phyloP scores from a whole-genome alignment of 2,113 vertebrate genomes.

The Silurus asotus region DNA sequence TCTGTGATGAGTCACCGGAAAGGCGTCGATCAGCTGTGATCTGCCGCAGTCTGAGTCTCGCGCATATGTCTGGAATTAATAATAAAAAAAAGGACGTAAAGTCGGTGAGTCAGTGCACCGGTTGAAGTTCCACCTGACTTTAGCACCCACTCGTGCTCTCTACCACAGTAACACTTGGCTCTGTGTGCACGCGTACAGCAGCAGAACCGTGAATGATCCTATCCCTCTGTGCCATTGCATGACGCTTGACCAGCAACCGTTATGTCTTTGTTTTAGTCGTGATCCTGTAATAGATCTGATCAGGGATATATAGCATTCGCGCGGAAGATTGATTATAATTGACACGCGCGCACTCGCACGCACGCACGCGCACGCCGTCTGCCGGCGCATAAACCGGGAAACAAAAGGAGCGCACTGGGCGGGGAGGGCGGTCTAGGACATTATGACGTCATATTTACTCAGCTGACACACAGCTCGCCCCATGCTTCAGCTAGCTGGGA shows the following conservation, averaged over 20 bases:
- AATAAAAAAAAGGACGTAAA: slow-evolving; percentile 19
- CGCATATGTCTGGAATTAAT: slow-evolving; percentile 31
- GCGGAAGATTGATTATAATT: neutral
- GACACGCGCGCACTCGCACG: neutral
- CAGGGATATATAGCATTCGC: neutral
- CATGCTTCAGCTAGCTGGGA: slow-evolving; percentile 64
- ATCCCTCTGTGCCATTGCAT: neutral
- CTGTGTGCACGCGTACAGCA: neutral
- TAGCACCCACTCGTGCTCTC: neutral
- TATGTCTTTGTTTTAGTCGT: neutral
- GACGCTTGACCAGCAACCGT: neutral
- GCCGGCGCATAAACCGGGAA: slow-evolving; percentile 28
- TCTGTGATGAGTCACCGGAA: slow-evolving; percentile 47
- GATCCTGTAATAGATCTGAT: neutral
- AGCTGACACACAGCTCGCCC: slow-evolving; percentile 70
- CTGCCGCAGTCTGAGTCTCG: slow-evolving; percentile 32
- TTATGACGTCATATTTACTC: slow-evolving; percentile 72
- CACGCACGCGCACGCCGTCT: neutral
- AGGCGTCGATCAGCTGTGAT: slow-evolving; percentile 37
- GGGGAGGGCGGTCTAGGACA: slow-evolving; percentile 20
- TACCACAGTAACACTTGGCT: neutral
- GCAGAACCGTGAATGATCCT: neutral
- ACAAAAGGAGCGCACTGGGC: slow-evolving; percentile 53
- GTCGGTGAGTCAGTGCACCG: slow-evolving; percentile 47
- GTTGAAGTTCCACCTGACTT: slow-evolving; percentile 20